Base-by-base conservation (phyloP, 2,888 invertebrate species). In the Mellilla xanthometata region DNA sequence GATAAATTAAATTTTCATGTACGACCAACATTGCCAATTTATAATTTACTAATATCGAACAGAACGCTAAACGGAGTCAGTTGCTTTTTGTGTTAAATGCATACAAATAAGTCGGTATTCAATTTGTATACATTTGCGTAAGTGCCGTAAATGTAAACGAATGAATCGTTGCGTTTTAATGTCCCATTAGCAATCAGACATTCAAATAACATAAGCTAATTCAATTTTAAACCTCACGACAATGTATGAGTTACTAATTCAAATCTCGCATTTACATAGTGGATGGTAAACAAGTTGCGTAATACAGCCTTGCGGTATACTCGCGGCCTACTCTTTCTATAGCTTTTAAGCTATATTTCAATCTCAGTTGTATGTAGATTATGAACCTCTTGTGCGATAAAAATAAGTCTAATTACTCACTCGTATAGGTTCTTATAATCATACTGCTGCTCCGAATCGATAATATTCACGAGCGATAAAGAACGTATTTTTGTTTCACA, bases 241-340 rank as follows among this genome's bases (percentile, higher is more conserved):
- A 50, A 30, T 41, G 49, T 54, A 56, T 52, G 50, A 53, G 50
- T 49, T 58, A 52, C 57, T 61, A 54, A 56, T 56, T 63, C 52
- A 57, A 63, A 68, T 65, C 65, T 62, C 58, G 36, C 52, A 67
- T 72, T 70, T 57, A 61, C 65, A 70, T 65, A 65, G 62, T 69
- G 54, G 58, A 38, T 47, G 53, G 55, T 66, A 65, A 71, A 69
- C 63, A 67, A 15, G 57, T 72, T 69, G 58, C 62, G 57, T 57
- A 69, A 68, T 55, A 27, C 45, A 59, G 49, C 65, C 64, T 68
- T 65, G 60, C 49, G 29, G 39, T 52, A 34, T 52, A 43, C 46
- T 41, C 41, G 45, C 44, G 39, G 12, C 27, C 32, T 13, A 38
- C 31, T 13, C 43, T 15, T 15, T 15, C 3, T 15, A 3, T 15